Evolutionary conservation across 1,140 invertebrate species (phyloP), one percentile per base, ranked within the genome.

Genomic region (Leptinotarsa defecta): DNA sequence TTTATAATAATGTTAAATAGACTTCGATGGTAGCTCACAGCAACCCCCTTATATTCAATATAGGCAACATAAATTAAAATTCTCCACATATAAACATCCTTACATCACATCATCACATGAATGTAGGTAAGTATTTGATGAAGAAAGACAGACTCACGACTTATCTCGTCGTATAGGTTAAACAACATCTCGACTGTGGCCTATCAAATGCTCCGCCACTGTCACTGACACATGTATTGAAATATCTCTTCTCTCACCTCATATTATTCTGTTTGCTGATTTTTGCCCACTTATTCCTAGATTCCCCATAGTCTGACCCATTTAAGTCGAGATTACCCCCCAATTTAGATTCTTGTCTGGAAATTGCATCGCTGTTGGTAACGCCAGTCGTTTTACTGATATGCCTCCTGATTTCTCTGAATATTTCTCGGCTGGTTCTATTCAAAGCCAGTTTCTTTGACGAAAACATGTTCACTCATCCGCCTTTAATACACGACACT

Each of bases 331-430:
- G 19, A 43, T 68, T 75, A 49, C 17, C 13, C 24, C 73, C 71
- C 48, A 74, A 19, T 49, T 77, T 74, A 57, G 79, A 77, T 11
- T 78, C 77, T n/a, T 88, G 82, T 43, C 86, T 84, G 13, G 86
- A 84, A 83, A 89, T 88, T 19, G 87, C 86, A 78, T 89, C 88
- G n/a, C 88, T 89, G 78, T 89, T 89, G n/a, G 87, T 86, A 27
- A 86, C 87, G 74, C 86, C 88, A 17, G 87, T 86, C 1, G 88
- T 89, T 83, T 88, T 89, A 83, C 88, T 89, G 73, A 89, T 89
- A 65, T 86, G 85, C 71, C 89, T 85, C 75, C 85, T 84, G 73
- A 88, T 77, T 13, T 77, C 77, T 20, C 70, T 73, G 19, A 80
- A 20, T 1, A 80, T 24, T 72, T 83, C 81, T 85, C 87, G 82